Evolutionary conservation across 1,140 invertebrate species (phyloP), one percentile per base, ranked within the genome.

Genomic region (Sipha flava): DNA sequence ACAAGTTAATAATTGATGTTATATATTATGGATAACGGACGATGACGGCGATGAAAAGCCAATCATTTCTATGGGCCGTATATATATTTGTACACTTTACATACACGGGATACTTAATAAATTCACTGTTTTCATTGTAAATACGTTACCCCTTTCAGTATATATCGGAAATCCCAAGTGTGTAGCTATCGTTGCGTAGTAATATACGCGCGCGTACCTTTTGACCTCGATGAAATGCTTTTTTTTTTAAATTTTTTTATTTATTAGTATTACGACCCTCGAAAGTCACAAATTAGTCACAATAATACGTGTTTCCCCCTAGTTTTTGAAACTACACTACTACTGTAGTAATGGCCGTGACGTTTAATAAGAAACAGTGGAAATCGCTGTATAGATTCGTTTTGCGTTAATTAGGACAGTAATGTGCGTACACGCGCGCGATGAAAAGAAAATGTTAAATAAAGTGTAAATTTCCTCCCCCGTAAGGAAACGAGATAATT

Each of bases 391-490:
- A 34, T 7, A 34, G 45, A 18, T 29, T n/a, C 18, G 26, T 72
- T 72, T n/a, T n/a, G 26, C 40, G 29, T 49, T 72, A 72, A 52
- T 72, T 49, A 72, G 49, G 40, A 62, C 16, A 4, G 59, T 34
- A 31, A 18, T 26, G 6, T 7, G 31, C 12, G 16, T 6, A 54
- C n/a, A 59, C 2, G 70, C 4, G 72, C 2, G 70, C 4, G 72
- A 23, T 52, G 31, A 40, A 75, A 54, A 75, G n/a, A 75, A 72
- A 54, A 54, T 54, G 72, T 52, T 75, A 40, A 75, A 75, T 75
- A 54, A 75, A 72, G 31, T 54, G n/a, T 54, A 54, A 31, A 34
- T 34, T 34, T 40, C 29, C 9, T 0, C 23, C 70, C 16, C 9
- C 10, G n/a, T 10, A 47, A 49, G 47, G 72, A 37, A 64, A 62